phyloP scores from a whole-genome alignment of 2,888 invertebrate species.

The Acrobasis consociella region DNA sequence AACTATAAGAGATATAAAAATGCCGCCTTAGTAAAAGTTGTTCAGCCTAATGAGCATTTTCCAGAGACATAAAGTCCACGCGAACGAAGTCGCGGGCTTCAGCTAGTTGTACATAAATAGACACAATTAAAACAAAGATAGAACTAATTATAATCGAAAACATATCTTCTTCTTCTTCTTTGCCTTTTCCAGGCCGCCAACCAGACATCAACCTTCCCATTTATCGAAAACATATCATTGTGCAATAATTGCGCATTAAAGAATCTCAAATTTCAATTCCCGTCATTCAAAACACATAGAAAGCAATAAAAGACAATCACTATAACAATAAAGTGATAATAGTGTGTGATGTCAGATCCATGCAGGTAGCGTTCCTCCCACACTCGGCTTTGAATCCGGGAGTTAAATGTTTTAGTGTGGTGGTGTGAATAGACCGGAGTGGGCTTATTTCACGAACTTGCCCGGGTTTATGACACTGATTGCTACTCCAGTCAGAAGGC shows the following conservation, averaged over 20 bases:
- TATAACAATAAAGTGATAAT: conserved; percentile 15
- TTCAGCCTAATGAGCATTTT: no score
- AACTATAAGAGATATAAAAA: no score
- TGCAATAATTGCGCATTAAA: background rate
- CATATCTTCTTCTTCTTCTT: no score
- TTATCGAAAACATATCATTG: no score
- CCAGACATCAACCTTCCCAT: no score
- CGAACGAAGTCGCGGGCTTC: no score
- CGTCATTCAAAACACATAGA: background rate
- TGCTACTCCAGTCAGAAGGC: conserved; percentile 9
- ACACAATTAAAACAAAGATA: no score
- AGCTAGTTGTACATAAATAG: no score
- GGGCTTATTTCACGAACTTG: conserved; percentile 7
- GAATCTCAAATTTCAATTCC: background rate
- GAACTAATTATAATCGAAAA: no score
- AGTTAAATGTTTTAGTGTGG: conserved; percentile 69
- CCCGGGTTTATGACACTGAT: conserved; percentile 17
- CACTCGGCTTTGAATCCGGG: conserved; percentile 5
- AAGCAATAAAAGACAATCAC: conserved; percentile 10
- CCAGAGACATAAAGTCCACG: no score
- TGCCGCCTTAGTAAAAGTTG: no score
- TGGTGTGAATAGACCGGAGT: conserved; percentile 65
- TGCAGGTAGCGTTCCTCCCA: conserved; percentile 18
- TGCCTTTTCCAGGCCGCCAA: no score
- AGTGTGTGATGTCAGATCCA: background rate